Evolutionary conservation across 2,888 invertebrate genomes (phyloP).

Genomic region (Platerodrilus igneus): DNA sequence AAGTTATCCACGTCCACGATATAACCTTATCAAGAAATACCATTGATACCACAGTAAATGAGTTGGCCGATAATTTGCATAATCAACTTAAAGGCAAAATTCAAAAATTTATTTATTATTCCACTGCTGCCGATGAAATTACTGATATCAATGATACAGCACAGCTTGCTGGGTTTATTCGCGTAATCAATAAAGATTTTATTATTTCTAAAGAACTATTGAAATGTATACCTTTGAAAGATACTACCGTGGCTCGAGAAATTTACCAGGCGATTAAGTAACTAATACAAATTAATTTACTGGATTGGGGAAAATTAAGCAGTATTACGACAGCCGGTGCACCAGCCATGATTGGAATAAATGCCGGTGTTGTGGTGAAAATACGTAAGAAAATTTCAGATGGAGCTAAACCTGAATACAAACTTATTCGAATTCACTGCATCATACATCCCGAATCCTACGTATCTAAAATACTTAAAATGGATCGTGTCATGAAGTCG

Average conservation of each 20-base stretch:
- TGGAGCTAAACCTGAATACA: not conserved
- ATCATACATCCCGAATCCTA: not conserved
- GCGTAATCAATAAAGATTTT: too few species aligned
- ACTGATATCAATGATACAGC: too few species aligned
- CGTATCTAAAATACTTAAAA: not conserved
- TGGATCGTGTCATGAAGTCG: not conserved
- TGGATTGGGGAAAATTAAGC: not conserved
- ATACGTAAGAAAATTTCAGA: too few species aligned
- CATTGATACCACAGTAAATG: too few species aligned
- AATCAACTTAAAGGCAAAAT: too few species aligned
- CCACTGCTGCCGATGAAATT: too few species aligned
- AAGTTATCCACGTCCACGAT: too few species aligned
- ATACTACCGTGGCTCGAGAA: not conserved
- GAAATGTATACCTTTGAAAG: not conserved
- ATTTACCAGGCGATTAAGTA: slow-evolving; percentile 1
- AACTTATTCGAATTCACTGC: slow-evolving; percentile 1
- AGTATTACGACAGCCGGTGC: not conserved
- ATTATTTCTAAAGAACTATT: not conserved
- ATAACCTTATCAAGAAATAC: too few species aligned
- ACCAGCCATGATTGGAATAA: not conserved
- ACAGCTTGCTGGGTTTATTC: too few species aligned
- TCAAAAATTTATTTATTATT: too few species aligned
- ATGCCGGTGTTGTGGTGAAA: not conserved
- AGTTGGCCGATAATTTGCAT: too few species aligned
- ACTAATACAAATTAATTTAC: not conserved